Percentiles rank a stretch among this genome's conserved stretches.
phyloP scores from a whole-genome alignment of 2,797 vertebrate species.

The Clamator glandarius region DNA sequence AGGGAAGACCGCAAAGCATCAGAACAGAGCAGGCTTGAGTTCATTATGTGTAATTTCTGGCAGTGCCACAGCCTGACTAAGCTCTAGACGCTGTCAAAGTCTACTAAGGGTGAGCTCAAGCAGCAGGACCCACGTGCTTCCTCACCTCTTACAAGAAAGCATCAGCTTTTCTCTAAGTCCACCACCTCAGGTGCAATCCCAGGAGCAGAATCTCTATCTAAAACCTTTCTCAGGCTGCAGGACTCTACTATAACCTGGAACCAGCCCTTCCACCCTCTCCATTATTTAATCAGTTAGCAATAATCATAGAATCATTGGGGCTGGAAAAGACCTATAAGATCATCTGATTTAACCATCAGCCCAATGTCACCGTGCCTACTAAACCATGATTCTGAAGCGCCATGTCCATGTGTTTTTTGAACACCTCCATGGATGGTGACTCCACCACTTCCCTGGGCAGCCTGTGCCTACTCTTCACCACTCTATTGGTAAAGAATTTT shows the following conservation, averaged over 20 bases:
- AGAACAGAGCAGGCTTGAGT: not conserved
- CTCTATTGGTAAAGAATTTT: too few relatives aligned
- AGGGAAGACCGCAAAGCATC: not conserved
- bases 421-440: too few relatives aligned
- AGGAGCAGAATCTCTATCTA: not conserved
- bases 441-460: too few relatives aligned
- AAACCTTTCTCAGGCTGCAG: not conserved
- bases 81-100: not conserved
- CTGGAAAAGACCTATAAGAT: too few relatives aligned
- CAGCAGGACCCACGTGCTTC: not conserved
- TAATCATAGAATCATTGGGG: not conserved
- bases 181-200: fast-evolving
- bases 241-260: not conserved
- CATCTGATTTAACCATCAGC: too few relatives aligned
- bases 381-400: too few relatives aligned
- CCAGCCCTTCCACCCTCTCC: not conserved
- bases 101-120: not conserved
- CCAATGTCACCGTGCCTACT: too few relatives aligned
- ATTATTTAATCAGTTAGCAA: not conserved
- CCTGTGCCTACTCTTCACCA: too few relatives aligned
- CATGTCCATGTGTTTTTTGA: too few relatives aligned
- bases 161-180: not conserved
- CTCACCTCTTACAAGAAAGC: not conserved
- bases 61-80: not conserved
- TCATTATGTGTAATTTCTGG: not conserved